These are phyloP conservation scores for Paracentrotus lividus DNA, from an alignment of 53 echinoderm and acorn worm species.

Conservation along the genomic window DNA sequence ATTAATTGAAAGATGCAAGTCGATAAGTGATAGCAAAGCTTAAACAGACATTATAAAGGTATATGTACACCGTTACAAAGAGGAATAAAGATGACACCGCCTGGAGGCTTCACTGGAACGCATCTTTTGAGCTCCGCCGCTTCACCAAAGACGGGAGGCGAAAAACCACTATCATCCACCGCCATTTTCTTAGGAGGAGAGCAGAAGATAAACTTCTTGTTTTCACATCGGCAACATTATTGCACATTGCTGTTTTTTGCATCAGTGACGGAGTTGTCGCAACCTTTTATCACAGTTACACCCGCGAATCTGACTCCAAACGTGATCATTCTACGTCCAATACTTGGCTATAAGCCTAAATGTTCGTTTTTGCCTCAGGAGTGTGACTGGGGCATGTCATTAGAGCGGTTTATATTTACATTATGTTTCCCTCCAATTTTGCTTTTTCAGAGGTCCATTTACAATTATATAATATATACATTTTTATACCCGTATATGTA, in stretches of 20 bases:
- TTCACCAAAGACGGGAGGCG: not conserved
- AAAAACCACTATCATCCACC: slow-evolving; percentile 7
- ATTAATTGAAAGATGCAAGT: too few relatives aligned
- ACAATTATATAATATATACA: too few relatives aligned
- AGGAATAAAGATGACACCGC: not conserved
- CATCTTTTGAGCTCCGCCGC: slow-evolving; percentile 13
- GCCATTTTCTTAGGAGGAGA: not conserved
- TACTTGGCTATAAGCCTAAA: too few relatives aligned
- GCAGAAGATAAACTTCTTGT: not conserved
- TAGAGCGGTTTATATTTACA: too few relatives aligned
- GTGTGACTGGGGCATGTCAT: too few relatives aligned
- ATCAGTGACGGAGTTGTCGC: not conserved
- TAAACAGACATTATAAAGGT: not conserved
- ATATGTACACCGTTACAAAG: not conserved
- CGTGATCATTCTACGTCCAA: too few relatives aligned
- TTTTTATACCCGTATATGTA: too few relatives aligned
- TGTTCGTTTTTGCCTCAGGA: too few relatives aligned
- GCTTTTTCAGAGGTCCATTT: too few relatives aligned
- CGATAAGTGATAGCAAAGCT: too few relatives aligned
- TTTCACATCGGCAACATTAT: slow-evolving; percentile 26
- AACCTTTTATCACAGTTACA: slow-evolving; percentile 1
- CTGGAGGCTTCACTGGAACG: not conserved
- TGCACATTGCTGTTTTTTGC: slow-evolving; percentile 24
- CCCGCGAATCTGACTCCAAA: too few relatives aligned
- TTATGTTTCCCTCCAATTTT: too few relatives aligned